These are phyloP conservation scores for Taurulus bubalis DNA, from an alignment of 2,113 vertebrate species.

Conservation along the genomic window DNA sequence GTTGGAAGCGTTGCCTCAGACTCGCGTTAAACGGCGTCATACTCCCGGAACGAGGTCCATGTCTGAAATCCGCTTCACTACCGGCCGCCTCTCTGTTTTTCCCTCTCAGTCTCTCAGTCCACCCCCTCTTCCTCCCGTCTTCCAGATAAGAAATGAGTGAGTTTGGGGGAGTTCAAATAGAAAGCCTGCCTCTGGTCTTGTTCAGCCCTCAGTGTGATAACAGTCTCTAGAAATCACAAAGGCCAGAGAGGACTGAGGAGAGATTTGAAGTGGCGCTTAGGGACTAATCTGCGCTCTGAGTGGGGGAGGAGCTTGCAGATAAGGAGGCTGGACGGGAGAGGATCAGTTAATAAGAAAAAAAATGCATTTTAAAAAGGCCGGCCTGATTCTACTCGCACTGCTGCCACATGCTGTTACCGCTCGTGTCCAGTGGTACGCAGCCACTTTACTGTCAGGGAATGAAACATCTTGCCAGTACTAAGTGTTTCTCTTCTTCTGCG, in stretches of 20 bases:
- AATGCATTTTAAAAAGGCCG: background rate
- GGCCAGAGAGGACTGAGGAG: constrained; percentile 35
- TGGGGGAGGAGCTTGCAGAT: constrained; percentile 9
- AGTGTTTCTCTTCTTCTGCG: background rate
- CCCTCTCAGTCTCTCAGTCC: background rate
- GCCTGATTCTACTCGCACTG: background rate
- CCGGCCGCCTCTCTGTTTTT: background rate
- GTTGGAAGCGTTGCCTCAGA: background rate
- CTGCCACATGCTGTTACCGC: background rate
- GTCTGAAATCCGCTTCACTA: background rate
- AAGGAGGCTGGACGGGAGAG: background rate
- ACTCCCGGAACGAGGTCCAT: background rate
- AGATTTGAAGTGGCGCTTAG: constrained; percentile 41
- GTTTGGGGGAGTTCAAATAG: constrained; percentile 10
- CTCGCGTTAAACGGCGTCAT: background rate
- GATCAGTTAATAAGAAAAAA: background rate
- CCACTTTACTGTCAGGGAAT: background rate
- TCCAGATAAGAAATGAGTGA: constrained; percentile 24
- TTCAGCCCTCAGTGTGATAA: constrained; percentile 61
- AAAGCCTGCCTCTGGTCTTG: constrained; percentile 16
- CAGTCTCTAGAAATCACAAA: constrained; percentile 62
- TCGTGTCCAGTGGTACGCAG: background rate
- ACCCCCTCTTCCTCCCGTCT: background rate
- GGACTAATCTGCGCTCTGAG: constrained; percentile 62
- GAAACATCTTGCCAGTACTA: background rate